Percentiles rank a stretch among this genome's conserved stretches.
Conservation (phyloP, 2,888 invertebrate genomes). For the Campoletis raptor region DNA sequence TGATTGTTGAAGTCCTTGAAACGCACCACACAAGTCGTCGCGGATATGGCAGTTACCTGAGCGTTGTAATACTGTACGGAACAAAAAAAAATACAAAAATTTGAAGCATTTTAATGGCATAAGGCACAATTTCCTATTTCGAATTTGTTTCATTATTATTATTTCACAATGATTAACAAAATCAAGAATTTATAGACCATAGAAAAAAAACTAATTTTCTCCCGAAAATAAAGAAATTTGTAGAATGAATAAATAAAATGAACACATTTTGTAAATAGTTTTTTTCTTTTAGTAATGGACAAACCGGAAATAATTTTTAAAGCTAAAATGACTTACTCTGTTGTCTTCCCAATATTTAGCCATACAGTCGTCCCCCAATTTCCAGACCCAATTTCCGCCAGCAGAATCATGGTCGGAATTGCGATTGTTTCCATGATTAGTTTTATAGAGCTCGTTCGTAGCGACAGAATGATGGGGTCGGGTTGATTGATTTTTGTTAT, state of each 20-base stretch:
- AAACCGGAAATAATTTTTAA: slow-evolving; percentile 18
- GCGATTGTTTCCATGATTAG: slow-evolving; percentile 73
- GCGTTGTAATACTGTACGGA: slow-evolving; percentile 91
- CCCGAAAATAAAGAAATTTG: background rate
- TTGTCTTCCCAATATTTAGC: slow-evolving; percentile 98
- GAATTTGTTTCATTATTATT: background rate
- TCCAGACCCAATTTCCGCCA: slow-evolving; percentile 87
- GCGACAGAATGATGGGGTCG: slow-evolving; percentile 62
- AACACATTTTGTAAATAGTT: too few relatives aligned
- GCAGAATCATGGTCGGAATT: slow-evolving; percentile 73
- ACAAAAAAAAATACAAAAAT: background rate
- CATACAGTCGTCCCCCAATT: slow-evolving; percentile 92
- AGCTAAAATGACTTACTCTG: slow-evolving; percentile 87
- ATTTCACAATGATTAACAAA: background rate
- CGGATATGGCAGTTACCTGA: slow-evolving; percentile 92
- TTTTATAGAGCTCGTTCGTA: slow-evolving; percentile 70
- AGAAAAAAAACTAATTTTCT: background rate
- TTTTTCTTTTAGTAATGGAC: background rate
- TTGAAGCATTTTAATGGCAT: slow-evolving; percentile 19
- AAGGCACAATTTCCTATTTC: background rate
- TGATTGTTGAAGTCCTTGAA: slow-evolving; percentile 96
- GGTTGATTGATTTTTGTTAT: slow-evolving; percentile 77
- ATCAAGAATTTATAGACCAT: background rate
- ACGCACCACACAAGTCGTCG: slow-evolving; percentile 94
- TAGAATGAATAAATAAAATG: too few relatives aligned